These are phyloP conservation scores for Perccottus glenii DNA, from an alignment of 2,113 vertebrate species.

Conservation along the genomic window DNA sequence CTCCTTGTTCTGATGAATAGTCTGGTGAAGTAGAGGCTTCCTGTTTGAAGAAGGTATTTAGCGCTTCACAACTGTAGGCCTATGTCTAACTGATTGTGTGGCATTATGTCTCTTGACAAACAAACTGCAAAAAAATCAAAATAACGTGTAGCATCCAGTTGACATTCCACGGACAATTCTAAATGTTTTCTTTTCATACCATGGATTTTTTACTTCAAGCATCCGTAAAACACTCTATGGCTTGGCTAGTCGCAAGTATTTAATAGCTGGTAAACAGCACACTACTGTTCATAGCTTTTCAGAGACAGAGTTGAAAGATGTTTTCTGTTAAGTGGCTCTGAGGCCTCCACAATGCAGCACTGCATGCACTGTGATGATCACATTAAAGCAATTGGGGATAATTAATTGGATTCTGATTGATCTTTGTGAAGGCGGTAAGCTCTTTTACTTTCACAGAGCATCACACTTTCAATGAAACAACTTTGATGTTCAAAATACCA, in stretches of 20 bases:
- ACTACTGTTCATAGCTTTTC: background rate
- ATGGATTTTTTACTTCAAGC: background rate
- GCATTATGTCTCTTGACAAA: constrained; percentile 42
- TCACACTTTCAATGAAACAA: no score
- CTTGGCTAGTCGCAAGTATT: background rate
- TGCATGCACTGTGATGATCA: background rate
- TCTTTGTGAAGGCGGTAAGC: no score
- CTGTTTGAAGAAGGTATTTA: constrained; percentile 53
- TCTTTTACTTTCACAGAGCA: no score
- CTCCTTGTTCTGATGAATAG: constrained; percentile 42
- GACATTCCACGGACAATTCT: background rate
- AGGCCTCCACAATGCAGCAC: constrained; percentile 15
- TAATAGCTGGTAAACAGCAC: background rate
- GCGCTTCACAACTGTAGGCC: constrained; percentile 17
- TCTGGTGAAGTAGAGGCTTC: constrained; percentile 43
- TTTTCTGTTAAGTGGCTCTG: constrained; percentile 30
- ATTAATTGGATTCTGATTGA: background rate
- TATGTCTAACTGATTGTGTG: constrained; percentile 38
- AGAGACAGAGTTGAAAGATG: constrained; percentile 32
- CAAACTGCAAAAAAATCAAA: constrained; percentile 40
- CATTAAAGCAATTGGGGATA: background rate
- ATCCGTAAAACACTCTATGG: background rate
- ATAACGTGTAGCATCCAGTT: background rate
- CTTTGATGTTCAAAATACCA: no score
- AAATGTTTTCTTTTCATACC: background rate